Percentiles rank a stretch among this genome's conserved stretches.
Conservation (phyloP, 2,113 vertebrate genomes). For the Garra rufa region DNA sequence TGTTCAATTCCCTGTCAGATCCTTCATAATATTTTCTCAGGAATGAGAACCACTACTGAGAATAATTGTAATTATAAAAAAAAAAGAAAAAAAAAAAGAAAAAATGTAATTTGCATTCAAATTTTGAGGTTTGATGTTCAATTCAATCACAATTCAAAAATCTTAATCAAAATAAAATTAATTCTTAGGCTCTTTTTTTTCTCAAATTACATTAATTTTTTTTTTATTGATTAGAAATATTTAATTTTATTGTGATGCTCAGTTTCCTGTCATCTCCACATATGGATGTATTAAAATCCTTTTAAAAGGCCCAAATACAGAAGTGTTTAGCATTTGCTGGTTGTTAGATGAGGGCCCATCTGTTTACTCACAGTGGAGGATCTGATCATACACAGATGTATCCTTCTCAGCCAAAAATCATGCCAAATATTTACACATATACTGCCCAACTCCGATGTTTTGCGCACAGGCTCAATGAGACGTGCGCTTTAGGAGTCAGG, state of each 20-base stretch:
- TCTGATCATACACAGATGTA: conserved; percentile 45
- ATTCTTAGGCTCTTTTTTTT: not conserved
- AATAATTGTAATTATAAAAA: no score
- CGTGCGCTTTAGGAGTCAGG: conserved; percentile 9
- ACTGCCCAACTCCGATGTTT: not conserved
- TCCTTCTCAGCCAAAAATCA: conserved; percentile 31
- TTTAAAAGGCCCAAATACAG: conserved; percentile 19
- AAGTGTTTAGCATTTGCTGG: conserved; percentile 18
- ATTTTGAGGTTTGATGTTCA: not conserved
- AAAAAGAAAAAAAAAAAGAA: no score
- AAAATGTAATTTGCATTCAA: no score
- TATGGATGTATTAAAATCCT: conserved; percentile 17
- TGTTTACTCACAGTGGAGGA: conserved; percentile 49
- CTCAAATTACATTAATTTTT: not conserved
- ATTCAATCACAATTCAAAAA: not conserved
- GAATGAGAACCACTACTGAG: no score
- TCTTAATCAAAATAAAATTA: not conserved
- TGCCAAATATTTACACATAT: conserved; percentile 37
- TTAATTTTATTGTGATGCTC: not conserved
- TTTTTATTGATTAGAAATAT: not conserved
- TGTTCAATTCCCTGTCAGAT: no score
- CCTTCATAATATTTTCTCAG: no score
- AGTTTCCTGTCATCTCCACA: not conserved
- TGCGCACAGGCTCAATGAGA: not conserved
- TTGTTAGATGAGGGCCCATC: conserved; percentile 46